phyloP scores from a whole-genome alignment of 2,797 vertebrate species.

The Anguilla megastoma region DNA sequence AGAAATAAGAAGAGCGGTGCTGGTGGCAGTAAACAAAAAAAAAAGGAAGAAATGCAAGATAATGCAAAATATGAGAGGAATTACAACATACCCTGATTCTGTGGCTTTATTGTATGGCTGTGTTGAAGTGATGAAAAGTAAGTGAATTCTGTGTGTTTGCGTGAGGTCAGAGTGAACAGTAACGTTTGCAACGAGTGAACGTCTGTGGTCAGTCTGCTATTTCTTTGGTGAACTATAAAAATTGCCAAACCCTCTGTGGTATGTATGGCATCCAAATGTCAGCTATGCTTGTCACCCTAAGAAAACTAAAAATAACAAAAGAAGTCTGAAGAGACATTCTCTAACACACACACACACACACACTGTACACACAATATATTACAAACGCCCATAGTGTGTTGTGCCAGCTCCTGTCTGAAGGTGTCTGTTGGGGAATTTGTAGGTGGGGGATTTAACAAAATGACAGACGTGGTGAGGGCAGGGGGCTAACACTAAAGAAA shows the following conservation, averaged over 20 bases:
- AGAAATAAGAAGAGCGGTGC: not conserved
- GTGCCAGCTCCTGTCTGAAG: not conserved
- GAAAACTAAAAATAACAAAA: not conserved
- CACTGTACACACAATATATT: not conserved
- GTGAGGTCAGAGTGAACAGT: not conserved
- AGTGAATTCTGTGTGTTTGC: not conserved
- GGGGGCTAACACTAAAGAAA: not conserved
- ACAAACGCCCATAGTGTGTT: not conserved
- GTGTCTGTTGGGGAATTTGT: not conserved
- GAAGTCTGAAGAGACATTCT: not conserved
- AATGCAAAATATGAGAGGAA: not conserved
- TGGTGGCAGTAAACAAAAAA: not conserved
- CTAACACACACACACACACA: not conserved
- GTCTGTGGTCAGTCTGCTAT: not conserved
- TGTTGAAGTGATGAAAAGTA: not conserved
- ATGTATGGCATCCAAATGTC: not conserved
- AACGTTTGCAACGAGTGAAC: not conserved
- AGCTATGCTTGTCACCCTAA: not conserved
- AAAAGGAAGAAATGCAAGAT: not conserved
- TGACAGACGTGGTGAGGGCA: not conserved
- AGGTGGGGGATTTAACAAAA: not conserved
- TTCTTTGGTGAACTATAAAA: not conserved
- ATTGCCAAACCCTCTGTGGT: not conserved
- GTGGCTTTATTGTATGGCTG: not conserved
- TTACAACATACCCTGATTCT: not conserved